Evolutionary conservation across 2,888 invertebrate genomes (phyloP).

Genomic region (Leptopilina syphax): DNA sequence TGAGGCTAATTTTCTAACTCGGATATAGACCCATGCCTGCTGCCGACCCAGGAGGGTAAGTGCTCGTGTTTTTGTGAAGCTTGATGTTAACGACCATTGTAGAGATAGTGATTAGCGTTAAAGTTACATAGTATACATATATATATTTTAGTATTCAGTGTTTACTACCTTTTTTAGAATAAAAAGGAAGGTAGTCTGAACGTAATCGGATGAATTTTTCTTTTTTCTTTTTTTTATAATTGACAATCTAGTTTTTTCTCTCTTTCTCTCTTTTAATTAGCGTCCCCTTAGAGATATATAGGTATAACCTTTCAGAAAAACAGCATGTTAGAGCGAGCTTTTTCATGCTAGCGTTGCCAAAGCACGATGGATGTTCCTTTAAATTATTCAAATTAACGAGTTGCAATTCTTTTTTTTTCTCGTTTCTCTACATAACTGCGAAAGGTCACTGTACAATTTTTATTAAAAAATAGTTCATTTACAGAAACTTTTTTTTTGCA

Average conservation of each 20-base stretch:
- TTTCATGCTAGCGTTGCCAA: conserved; percentile 21
- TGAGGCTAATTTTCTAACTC: conserved; percentile 58
- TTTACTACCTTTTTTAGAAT: conserved; percentile 7
- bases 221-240: not conserved
- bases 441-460: conserved; percentile 16
- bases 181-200: not conserved
- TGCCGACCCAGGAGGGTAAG: conserved; percentile 74
- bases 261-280: not conserved
- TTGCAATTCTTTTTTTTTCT: too few species aligned
- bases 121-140: conserved; percentile 35
- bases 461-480: not conserved
- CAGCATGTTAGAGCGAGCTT: conserved; percentile 37
- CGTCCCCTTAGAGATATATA: not conserved
- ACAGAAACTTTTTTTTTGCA: not conserved
- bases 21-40: conserved; percentile 74
- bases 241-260: not conserved
- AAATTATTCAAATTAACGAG: not conserved
- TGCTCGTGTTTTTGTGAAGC: conserved; percentile 65
- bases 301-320: not conserved
- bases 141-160: conserved; percentile 9
- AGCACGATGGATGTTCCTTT: conserved; percentile 33
- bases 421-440: not conserved
- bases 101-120: conserved; percentile 56
- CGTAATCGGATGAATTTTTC: conserved; percentile 16
- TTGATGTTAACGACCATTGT: conserved; percentile 56